These are phyloP conservation scores for Nudaria mundana DNA, from an alignment of 2,888 invertebrate species.

Conservation along the genomic window DNA sequence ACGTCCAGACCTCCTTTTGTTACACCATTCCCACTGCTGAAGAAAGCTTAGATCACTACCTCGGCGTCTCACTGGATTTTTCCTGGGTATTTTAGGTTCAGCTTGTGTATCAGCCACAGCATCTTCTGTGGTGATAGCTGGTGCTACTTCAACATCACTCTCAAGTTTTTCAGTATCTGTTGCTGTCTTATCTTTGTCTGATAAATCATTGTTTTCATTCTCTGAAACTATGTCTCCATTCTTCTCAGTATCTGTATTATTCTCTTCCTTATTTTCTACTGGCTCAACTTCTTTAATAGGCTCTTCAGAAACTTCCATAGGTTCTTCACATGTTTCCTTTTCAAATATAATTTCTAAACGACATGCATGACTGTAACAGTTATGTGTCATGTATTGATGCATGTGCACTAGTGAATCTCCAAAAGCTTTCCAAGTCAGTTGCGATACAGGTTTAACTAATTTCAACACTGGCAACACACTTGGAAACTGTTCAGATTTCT, in stretches of 20 bases:
- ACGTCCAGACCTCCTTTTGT: constrained; percentile 77
- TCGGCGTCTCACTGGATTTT: constrained; percentile 82
- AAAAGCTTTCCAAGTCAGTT: constrained; percentile 84
- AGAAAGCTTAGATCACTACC: constrained; percentile 87
- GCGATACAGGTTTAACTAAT: constrained; percentile 80
- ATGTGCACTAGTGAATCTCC: constrained; percentile 84
- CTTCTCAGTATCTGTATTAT: constrained; percentile 46
- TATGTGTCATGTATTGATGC: constrained; percentile 83
- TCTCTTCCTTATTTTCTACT: constrained; percentile 47
- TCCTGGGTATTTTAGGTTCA: constrained; percentile 69
- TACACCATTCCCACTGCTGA: constrained; percentile 90
- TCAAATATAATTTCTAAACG: constrained; percentile 60
- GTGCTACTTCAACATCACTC: constrained; percentile 55
- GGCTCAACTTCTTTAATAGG: constrained; percentile 46
- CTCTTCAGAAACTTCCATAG: constrained; percentile 63
- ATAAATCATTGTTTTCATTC: constrained; percentile 66
- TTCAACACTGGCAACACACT: constrained; percentile 79
- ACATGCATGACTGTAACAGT: constrained; percentile 80
- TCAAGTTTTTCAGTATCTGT: constrained; percentile 62
- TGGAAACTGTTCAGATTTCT: constrained; percentile 74
- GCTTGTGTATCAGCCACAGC: constrained; percentile 41
- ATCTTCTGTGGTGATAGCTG: constrained; percentile 39
- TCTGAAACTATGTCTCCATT: constrained; percentile 54
- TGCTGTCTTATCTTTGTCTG: constrained; percentile 64
- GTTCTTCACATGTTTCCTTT: constrained; percentile 46